Conservation (phyloP, 1,140 invertebrate genomes). For the Andrena cerasifolii region DNA sequence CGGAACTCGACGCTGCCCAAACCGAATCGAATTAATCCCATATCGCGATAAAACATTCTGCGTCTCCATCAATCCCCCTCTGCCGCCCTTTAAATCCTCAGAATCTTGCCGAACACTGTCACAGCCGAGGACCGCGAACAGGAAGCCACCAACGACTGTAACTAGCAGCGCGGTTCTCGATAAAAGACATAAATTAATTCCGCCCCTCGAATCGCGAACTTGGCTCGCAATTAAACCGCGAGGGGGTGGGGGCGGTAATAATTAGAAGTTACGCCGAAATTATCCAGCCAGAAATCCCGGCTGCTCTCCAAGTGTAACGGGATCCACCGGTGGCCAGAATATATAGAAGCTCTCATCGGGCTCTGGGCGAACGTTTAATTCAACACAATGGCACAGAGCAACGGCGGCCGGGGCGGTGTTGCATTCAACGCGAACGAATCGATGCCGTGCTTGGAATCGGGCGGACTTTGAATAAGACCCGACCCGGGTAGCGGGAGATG, state of each 20-base stretch:
- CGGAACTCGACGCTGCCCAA: conserved; percentile 5
- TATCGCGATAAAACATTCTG: conserved; percentile 42
- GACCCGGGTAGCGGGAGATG: conserved; percentile 22
- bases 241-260: conserved; percentile 20
- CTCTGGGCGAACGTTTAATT: conserved; percentile 45
- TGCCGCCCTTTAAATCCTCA: neutral
- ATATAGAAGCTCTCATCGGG: conserved; percentile 33
- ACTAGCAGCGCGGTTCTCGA: neutral
- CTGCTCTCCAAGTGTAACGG: conserved; percentile 20
- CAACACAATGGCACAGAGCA: conserved; percentile 30
- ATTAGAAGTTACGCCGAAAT: conserved; percentile 28
- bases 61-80: neutral
- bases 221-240: neutral
- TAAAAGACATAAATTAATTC: neutral
- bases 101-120: too few species aligned
- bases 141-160: too few species aligned
- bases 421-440: conserved; percentile 51
- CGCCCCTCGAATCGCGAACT: neutral
- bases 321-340: conserved; percentile 13
- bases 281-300: neutral
- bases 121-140: too few species aligned
- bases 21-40: conserved; percentile 30
- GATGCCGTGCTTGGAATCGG: conserved; percentile 44
- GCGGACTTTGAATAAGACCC: conserved; percentile 42
- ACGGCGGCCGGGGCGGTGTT: conserved; percentile 1